These are phyloP conservation scores for Drosophila emarginata DNA, from an alignment of 2,888 invertebrate species.

Conservation along the genomic window DNA sequence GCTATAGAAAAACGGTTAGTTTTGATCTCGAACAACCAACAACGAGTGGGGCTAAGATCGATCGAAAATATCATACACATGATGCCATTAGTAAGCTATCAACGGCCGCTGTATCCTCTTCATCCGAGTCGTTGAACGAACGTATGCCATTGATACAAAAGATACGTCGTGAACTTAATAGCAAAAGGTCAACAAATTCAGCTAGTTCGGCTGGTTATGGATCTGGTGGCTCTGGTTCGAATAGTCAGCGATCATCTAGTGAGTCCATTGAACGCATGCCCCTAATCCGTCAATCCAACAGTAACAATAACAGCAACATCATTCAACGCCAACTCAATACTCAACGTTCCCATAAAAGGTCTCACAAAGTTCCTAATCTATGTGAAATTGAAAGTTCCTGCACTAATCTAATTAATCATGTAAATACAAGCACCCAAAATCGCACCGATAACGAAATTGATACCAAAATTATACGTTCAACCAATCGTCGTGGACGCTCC, in stretches of 20 bases:
- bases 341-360: constrained; percentile 77
- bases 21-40: constrained; percentile 78
- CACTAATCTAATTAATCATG: constrained; percentile 69
- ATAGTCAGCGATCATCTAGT: constrained; percentile 74
- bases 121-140: constrained; percentile 68
- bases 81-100: constrained; percentile 75
- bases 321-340: constrained; percentile 76
- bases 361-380: constrained; percentile 76
- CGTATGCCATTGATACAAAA: constrained; percentile 76
- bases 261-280: constrained; percentile 79
- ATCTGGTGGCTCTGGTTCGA: constrained; percentile 75
- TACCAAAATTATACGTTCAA: constrained; percentile 29
- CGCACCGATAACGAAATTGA: constrained; percentile 55
- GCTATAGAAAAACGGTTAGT: constrained; percentile 81
- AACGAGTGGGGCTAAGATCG: constrained; percentile 46
- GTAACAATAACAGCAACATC: constrained; percentile 1
- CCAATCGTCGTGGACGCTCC: constrained; percentile 45
- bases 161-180: constrained; percentile 75
- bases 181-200: constrained; percentile 73
- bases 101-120: constrained; percentile 55
- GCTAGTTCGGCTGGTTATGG: constrained; percentile 62
- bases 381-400: constrained; percentile 77
- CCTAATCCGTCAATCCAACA: constrained; percentile 45
- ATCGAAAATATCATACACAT: constrained; percentile 79
- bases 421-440: constrained; percentile 74